Evolutionary conservation across 2,797 vertebrate genomes (phyloP).

Genomic region (Lithobates sylvaticus): DNA sequence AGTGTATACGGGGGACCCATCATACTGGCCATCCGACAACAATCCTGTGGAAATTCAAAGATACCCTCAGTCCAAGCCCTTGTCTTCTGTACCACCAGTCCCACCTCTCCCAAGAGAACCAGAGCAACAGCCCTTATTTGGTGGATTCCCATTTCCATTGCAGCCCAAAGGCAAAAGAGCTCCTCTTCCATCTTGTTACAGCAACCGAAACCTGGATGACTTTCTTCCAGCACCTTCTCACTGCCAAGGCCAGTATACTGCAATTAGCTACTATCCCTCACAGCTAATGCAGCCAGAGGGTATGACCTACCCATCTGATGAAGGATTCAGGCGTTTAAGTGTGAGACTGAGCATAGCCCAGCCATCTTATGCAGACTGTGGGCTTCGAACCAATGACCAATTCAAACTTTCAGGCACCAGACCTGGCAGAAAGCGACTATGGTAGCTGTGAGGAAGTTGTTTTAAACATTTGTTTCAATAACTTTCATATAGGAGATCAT

Average conservation of each 20-base stretch:
- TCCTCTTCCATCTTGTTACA: constrained; percentile 92
- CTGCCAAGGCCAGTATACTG: constrained; percentile 93
- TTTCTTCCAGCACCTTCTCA: constrained; percentile 80
- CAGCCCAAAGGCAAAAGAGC: constrained; percentile 90
- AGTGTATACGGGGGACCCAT: constrained; percentile 74
- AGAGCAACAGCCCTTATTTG: constrained; percentile 83
- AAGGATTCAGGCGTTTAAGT: constrained; percentile 87
- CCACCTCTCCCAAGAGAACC: constrained; percentile 74
- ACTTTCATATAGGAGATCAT: neutral
- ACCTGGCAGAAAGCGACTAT: constrained; percentile 94
- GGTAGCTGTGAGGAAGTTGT: constrained; percentile 99
- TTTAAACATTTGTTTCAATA: constrained; percentile 72
- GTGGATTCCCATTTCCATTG: constrained; percentile 94
- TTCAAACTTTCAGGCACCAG: constrained; percentile 81
- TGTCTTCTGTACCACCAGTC: constrained; percentile 70
- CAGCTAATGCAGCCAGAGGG: constrained; percentile 80
- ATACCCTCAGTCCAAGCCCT: constrained; percentile 80
- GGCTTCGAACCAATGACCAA: constrained; percentile 68
- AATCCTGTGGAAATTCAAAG: constrained; percentile 80
- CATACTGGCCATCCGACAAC: constrained; percentile 75
- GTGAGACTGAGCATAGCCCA: constrained; percentile 91
- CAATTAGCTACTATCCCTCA: constrained; percentile 94
- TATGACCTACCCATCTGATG: constrained; percentile 77
- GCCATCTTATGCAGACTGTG: constrained; percentile 84
- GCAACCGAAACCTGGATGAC: constrained; percentile 94